These are phyloP conservation scores for Tapirus terrestris DNA, from an alignment of 2,113 vertebrate species.

Conservation along the genomic window DNA sequence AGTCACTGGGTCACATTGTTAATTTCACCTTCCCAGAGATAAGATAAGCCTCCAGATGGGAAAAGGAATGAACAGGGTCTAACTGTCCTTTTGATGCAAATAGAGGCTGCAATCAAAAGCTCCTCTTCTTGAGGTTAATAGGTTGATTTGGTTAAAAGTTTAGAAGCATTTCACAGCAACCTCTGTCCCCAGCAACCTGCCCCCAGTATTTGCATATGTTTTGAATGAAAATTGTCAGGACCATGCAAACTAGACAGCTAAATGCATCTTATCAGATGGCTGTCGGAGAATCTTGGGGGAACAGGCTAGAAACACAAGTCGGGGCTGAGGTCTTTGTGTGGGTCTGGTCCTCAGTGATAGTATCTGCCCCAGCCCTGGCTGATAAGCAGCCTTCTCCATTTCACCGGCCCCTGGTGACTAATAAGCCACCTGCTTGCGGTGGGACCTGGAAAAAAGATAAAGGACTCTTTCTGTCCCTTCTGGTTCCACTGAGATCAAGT, in stretches of 20 bases:
- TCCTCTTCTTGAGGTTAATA: constrained; percentile 74
- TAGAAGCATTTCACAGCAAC: constrained; percentile 81
- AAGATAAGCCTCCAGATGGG: background rate
- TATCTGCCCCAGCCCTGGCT: background rate
- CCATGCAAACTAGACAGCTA: constrained; percentile 88
- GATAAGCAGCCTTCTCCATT: constrained; percentile 73
- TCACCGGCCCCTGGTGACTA: background rate
- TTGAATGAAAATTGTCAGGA: constrained; percentile 87
- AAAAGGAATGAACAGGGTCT: constrained; percentile 9
- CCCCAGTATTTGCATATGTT: constrained; percentile 88
- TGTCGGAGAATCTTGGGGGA: constrained; percentile 74
- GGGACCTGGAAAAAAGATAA: constrained; percentile 1
- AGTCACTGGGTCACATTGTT: background rate
- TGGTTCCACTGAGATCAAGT: background rate
- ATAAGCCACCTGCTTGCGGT: constrained; percentile 48
- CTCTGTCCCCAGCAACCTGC: constrained; percentile 81
- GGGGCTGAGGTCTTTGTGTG: background rate
- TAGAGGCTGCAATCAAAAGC: constrained; percentile 79
- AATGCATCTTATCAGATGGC: constrained; percentile 82
- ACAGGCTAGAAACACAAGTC: constrained; percentile 41
- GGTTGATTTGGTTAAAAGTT: constrained; percentile 84
- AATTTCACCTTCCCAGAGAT: background rate
- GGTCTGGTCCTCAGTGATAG: background rate
- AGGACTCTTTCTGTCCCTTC: background rate
- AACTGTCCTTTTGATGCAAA: constrained; percentile 83